phyloP scores from a whole-genome alignment of 2,888 invertebrate species.

The Apotomis turbidana region DNA sequence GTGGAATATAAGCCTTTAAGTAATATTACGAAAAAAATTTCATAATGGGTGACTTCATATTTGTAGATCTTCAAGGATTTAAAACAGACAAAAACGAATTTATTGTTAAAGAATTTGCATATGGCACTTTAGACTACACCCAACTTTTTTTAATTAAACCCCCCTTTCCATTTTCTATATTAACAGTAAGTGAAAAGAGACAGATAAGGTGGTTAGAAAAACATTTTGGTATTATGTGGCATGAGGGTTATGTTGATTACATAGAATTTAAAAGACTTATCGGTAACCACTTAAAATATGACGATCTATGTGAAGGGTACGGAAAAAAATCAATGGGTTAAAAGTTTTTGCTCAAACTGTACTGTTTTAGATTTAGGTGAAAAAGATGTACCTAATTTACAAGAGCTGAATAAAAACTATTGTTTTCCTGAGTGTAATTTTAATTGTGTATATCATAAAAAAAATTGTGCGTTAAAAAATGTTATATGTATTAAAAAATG shows the following conservation, averaged over 20 bases:
- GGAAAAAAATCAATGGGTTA: conserved; percentile 34
- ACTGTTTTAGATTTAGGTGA: conserved; percentile 18
- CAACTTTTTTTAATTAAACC: conserved; percentile 29
- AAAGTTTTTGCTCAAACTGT: conserved; percentile 11
- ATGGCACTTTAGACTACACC: neutral
- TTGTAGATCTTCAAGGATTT: conserved; percentile 37
- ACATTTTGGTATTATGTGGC: conserved; percentile 14
- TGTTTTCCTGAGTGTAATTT: neutral
- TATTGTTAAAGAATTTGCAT: conserved; percentile 12
- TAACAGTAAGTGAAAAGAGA: conserved; percentile 19
- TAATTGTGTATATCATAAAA: neutral
- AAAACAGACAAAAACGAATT: conserved; percentile 11
- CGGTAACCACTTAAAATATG: conserved; percentile 4
- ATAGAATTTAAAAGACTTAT: conserved; percentile 21
- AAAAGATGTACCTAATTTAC: conserved; percentile 14
- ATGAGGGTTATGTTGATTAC: conserved; percentile 23
- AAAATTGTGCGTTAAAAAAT: neutral
- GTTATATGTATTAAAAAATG: conserved; percentile 6
- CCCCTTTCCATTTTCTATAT: conserved; percentile 13
- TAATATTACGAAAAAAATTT: conserved; percentile 24
- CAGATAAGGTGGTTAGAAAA: conserved; percentile 24
- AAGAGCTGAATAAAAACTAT: conserved; percentile 10
- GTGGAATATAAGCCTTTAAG: conserved; percentile 14
- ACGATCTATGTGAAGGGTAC: conserved; percentile 20
- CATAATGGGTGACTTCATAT: conserved; percentile 14